A percentile compares a stretch with the other conserved stretches of the same genome.
phyloP scores from a whole-genome alignment of 2,797 vertebrate species.

The Anisognathus igniventris region DNA sequence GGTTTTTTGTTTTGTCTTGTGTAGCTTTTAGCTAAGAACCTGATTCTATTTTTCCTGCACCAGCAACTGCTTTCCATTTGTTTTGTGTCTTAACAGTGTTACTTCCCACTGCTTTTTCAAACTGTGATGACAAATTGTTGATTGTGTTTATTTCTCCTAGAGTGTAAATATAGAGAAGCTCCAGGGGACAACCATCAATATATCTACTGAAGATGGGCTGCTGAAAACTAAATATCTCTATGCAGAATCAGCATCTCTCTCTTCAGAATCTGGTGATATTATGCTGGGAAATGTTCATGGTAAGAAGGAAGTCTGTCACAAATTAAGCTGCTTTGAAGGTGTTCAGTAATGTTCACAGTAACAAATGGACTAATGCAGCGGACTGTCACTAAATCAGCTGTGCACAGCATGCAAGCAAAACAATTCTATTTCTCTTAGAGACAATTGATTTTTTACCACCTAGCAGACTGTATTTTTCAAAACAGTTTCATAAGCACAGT shows the following conservation, averaged over 20 bases:
- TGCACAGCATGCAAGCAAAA: neutral
- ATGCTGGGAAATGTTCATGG: constrained; percentile 88
- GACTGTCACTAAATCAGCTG: neutral
- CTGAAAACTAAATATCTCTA: constrained; percentile 90
- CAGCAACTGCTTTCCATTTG: neutral
- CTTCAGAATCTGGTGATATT: constrained; percentile 84
- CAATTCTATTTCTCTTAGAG: neutral
- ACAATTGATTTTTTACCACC: neutral
- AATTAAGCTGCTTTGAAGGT: neutral
- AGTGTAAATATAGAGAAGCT: constrained; percentile 88
- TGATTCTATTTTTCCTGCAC: neutral
- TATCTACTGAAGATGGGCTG: constrained; percentile 86
- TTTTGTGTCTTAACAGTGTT: neutral
- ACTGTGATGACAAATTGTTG: neutral
- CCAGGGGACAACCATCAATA: constrained; percentile 86
- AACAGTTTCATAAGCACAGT: neutral
- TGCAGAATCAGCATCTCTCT: constrained; percentile 83
- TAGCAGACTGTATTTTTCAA: neutral
- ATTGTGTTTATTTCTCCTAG: constrained; percentile 72
- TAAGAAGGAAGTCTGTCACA: constrained; percentile 67
- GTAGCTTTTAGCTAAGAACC: neutral
- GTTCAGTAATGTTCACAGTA: neutral
- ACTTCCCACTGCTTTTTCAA: neutral
- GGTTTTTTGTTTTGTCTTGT: neutral
- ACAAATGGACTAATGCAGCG: neutral